These are phyloP conservation scores for Threskiornis aethiopicus DNA, from an alignment of 2,797 vertebrate species.

Conservation along the genomic window DNA sequence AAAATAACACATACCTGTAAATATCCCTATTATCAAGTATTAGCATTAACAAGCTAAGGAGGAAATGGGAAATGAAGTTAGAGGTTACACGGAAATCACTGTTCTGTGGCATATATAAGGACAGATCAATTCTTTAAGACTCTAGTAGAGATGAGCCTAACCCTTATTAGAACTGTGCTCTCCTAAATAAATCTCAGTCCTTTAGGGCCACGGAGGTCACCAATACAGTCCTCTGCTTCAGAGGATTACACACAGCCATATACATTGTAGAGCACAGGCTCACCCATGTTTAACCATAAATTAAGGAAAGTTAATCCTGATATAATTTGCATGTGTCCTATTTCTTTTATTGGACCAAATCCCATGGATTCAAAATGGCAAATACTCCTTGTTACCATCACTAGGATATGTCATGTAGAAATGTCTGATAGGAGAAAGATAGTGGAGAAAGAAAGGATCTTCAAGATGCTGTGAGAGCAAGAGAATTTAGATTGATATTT, in stretches of 20 bases:
- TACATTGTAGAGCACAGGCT: not conserved
- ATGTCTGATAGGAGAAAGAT: not conserved
- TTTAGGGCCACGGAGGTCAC: not conserved
- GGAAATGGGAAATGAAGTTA: not conserved
- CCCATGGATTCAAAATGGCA: not conserved
- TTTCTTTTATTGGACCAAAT: not conserved
- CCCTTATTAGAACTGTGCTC: not conserved
- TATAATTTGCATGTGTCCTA: not conserved
- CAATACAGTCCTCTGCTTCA: not conserved
- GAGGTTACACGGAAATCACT: not conserved
- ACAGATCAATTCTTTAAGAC: not conserved
- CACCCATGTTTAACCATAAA: not conserved
- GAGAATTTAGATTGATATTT: not conserved
- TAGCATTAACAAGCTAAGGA: not conserved
- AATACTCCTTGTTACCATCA: not conserved
- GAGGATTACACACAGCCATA: not conserved
- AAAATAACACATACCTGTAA: not conserved
- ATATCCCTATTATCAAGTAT: not conserved
- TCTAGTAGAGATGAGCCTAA: not conserved
- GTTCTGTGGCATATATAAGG: not conserved
- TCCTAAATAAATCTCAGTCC: not conserved
- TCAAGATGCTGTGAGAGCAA: not conserved
- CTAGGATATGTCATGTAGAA: not conserved
- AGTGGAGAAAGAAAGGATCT: not conserved
- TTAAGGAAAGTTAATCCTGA: not conserved